These are phyloP conservation scores for Oscheius sp. DNA, from an alignment of 2,888 invertebrate species.

Conservation along the genomic window DNA sequence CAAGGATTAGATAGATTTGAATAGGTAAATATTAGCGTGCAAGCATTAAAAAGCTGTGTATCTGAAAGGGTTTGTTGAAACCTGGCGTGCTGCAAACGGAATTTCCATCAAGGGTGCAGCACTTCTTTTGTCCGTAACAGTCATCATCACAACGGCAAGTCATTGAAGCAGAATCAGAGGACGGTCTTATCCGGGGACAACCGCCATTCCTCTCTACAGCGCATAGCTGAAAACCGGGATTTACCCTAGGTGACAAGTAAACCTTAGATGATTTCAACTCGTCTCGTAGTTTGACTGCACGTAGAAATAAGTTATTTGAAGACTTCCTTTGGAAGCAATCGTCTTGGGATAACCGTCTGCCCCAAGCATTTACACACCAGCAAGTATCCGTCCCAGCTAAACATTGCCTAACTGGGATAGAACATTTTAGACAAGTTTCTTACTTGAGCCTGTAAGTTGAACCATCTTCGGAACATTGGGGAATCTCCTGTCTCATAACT, in stretches of 20 bases:
- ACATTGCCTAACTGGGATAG: conserved; percentile 45
- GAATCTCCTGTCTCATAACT: conserved; percentile 51
- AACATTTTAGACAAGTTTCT: neutral
- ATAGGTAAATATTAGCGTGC: neutral
- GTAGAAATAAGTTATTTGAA: neutral
- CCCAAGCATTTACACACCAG: conserved; percentile 52
- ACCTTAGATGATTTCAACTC: conserved; percentile 37
- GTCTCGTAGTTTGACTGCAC: conserved; percentile 24
- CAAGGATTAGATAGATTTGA: neutral
- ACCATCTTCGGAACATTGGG: conserved; percentile 45
- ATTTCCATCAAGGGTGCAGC: conserved; percentile 44
- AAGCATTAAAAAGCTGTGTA: neutral
- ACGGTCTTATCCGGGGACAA: conserved; percentile 26
- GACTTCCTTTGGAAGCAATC: conserved; percentile 37
- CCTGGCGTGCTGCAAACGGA: conserved; percentile 31
- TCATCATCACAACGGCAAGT: conserved; percentile 53
- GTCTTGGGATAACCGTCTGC: conserved; percentile 39
- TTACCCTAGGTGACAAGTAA: neutral
- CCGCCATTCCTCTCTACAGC: neutral
- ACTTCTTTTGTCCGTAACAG: conserved; percentile 46
- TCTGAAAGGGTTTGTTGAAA: conserved; percentile 5
- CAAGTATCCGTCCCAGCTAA: conserved; percentile 53
- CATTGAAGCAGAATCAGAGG: conserved; percentile 22
- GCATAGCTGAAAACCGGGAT: conserved; percentile 41
- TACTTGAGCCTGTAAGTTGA: conserved; percentile 44